A percentile compares a stretch with the other conserved stretches of the same genome.
Conservation (phyloP, 2,113 vertebrate genomes). For the Nannospalax galili region DNA sequence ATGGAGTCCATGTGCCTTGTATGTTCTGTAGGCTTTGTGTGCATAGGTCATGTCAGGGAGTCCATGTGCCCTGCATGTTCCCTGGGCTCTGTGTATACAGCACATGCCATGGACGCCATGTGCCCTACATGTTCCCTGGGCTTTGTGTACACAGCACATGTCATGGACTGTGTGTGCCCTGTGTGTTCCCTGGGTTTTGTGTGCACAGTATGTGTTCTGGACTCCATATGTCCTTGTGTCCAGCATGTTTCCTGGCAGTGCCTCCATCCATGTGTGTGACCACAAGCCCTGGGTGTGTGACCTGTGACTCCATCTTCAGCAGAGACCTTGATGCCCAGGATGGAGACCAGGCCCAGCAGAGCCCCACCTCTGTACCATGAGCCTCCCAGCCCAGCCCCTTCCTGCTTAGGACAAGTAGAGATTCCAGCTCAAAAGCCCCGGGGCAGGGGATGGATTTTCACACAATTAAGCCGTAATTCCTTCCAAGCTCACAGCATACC, state of each 20-base stretch:
- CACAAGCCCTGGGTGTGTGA: accelerated
- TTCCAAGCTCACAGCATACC: slow-evolving; percentile 13
- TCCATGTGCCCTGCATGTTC: neutral
- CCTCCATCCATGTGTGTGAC: accelerated
- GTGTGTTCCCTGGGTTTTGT: no score
- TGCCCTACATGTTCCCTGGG: neutral
- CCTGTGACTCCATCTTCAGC: accelerated
- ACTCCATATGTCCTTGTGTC: neutral
- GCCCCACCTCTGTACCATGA: neutral
- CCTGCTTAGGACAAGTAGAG: neutral
- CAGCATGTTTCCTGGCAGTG: accelerated
- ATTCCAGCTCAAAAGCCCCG: neutral
- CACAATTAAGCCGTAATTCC: slow-evolving; percentile 9
- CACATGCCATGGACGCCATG: neutral
- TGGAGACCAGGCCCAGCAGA: no score
- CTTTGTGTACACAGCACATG: neutral
- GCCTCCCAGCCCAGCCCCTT: neutral
- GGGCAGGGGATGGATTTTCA: slow-evolving; percentile 4
- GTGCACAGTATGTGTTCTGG: neutral
- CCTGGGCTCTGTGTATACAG: neutral
- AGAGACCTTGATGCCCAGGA: no score
- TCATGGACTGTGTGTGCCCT: neutral
- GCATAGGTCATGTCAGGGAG: neutral
- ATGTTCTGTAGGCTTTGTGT: neutral
- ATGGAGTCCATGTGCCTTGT: no score